Conservation (phyloP, 2,113 vertebrate genomes). For the Stictonetta naevosa region DNA sequence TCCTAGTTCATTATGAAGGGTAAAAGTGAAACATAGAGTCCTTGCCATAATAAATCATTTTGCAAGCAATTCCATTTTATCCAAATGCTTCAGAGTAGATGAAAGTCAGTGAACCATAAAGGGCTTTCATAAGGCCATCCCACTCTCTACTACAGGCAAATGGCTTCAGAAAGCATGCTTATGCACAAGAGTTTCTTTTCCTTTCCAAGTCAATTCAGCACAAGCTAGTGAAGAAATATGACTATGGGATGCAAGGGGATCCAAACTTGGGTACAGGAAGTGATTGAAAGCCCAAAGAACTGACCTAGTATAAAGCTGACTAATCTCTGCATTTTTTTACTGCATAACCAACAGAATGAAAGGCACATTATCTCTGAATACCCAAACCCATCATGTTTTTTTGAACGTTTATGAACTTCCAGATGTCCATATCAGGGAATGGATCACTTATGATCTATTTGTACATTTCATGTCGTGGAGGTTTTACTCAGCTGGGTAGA, state of each 20-base stretch:
- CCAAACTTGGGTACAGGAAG: neutral
- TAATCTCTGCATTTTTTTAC: neutral
- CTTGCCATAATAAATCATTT: conserved; percentile 27
- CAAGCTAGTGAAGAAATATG: neutral
- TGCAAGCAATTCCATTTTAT: neutral
- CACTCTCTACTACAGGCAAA: neutral
- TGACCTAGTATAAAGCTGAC: neutral
- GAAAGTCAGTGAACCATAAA: conserved; percentile 5
- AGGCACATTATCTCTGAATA: neutral
- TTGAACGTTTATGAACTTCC: neutral
- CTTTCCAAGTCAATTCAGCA: neutral
- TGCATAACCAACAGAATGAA: neutral
- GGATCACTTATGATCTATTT: neutral
- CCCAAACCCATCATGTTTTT: neutral
- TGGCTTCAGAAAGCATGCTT: neutral
- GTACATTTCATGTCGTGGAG: neutral
- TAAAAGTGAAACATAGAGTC: conserved; percentile 24
- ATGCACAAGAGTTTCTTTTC: neutral
- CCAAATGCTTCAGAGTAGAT: neutral
- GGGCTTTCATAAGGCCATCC: neutral
- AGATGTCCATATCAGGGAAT: accelerated
- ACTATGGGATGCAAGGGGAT: neutral
- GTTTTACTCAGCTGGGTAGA: too few relatives aligned
- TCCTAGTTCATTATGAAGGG: neutral
- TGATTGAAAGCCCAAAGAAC: neutral